Conservation (phyloP, 2,888 invertebrate genomes). For the Bellardia pandia region DNA sequence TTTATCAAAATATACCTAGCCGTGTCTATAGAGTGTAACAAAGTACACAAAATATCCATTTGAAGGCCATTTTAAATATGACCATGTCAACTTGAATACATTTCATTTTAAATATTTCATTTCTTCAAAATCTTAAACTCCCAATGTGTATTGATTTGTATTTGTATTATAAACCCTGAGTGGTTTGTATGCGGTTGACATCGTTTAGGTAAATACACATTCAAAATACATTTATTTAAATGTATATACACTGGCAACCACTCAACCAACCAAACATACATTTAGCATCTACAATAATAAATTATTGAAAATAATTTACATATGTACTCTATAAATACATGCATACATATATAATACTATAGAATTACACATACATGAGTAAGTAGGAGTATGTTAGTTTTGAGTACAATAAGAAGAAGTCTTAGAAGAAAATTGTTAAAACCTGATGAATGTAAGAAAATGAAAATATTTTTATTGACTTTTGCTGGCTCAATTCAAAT, state of each 20-base stretch:
- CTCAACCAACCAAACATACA: neutral
- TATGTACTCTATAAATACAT: neutral
- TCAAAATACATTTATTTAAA: conserved; percentile 49
- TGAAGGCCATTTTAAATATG: conserved; percentile 11
- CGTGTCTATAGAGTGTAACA: too few species aligned
- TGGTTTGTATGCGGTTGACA: conserved; percentile 67
- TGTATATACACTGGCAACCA: neutral
- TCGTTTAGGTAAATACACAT: conserved; percentile 64
- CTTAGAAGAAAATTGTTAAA: conserved; percentile 39
- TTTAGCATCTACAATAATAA: conserved; percentile 29
- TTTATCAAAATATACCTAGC: too few species aligned
- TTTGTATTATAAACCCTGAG: conserved; percentile 52
- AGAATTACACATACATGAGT: neutral
- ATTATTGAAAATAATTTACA: conserved; percentile 59
- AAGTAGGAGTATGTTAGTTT: neutral
- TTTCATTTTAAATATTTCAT: conserved; percentile 11
- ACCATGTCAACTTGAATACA: conserved; percentile 10
- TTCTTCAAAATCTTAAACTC: conserved; percentile 34
- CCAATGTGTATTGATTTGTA: conserved; percentile 60
- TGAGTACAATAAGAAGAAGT: conserved; percentile 44
- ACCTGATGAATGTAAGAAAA: conserved; percentile 35
- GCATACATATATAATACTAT: too few species aligned
- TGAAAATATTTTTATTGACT: conserved; percentile 50
- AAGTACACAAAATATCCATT: neutral
- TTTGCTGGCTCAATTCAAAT: neutral